Conservation (phyloP, 1,140 invertebrate genomes). For the Eciton burchellii region DNA sequence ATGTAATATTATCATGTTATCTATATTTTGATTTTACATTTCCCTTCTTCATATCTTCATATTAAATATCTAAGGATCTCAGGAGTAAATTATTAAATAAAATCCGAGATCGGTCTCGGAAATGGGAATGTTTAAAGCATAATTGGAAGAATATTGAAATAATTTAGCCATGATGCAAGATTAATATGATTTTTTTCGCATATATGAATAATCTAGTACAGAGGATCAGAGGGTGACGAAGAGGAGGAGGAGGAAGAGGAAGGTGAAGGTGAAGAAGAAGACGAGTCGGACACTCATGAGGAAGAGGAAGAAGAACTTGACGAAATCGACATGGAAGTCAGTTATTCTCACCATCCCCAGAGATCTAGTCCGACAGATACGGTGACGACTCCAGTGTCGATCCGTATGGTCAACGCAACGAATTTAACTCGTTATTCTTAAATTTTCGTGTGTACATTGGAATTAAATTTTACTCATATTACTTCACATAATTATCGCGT, state of each 20-base stretch:
- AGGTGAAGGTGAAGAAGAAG: constrained; percentile 89
- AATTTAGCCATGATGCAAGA: constrained; percentile 2
- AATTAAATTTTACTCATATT: constrained; percentile 10
- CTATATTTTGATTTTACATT: constrained; percentile 2
- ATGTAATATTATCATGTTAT: neutral
- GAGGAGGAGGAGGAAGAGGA: constrained; percentile 86
- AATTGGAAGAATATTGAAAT: neutral
- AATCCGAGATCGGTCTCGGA: neutral
- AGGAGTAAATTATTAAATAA: neutral
- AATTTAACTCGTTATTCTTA: constrained; percentile 78
- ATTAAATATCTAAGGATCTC: neutral
- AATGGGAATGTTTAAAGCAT: neutral
- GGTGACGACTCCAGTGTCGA: constrained; percentile 81
- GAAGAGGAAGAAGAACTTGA: constrained; percentile 89
- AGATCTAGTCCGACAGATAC: constrained; percentile 82
- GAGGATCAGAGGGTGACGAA: constrained; percentile 83
- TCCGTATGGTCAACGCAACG: constrained; percentile 81
- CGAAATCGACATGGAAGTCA: constrained; percentile 87
- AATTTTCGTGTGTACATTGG: constrained; percentile 37
- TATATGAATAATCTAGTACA: constrained; percentile 71
- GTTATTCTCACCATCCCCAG: constrained; percentile 83
- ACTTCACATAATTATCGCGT: neutral
- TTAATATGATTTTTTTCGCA: neutral
- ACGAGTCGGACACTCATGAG: constrained; percentile 89
- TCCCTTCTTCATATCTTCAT: neutral